These are phyloP conservation scores for Iselma pallidipennis DNA, from an alignment of 2,888 invertebrate genomes.

Conservation along the genomic window DNA sequence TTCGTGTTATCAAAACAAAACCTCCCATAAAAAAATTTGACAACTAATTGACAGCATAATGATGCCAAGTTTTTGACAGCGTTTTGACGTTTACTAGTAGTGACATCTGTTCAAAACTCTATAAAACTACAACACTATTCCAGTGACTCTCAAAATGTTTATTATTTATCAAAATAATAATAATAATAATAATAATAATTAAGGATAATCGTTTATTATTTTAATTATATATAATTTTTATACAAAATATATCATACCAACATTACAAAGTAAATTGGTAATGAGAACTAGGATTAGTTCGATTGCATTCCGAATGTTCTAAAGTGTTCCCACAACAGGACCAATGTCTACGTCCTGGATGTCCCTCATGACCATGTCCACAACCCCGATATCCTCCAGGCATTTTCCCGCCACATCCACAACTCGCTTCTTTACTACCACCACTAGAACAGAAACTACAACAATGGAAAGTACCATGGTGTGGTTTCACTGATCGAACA, in stretches of 20 bases:
- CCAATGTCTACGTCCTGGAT: constrained; percentile 81
- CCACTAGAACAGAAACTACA: constrained; percentile 82
- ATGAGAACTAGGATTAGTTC: constrained; percentile 55
- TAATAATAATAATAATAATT: neutral
- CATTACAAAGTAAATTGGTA: constrained; percentile 63
- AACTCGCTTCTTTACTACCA: constrained; percentile 68
- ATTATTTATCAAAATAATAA: neutral
- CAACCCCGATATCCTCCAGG: constrained; percentile 75
- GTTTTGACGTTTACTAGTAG: neutral
- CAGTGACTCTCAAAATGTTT: neutral
- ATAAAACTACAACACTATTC: too few relatives aligned
- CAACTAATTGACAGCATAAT: neutral
- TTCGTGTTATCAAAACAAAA: neutral
- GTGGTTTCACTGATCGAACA: constrained; percentile 66
- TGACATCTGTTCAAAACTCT: neutral
- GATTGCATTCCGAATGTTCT: constrained; percentile 65
- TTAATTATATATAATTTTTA: neutral
- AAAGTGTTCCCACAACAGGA: constrained; percentile 75
- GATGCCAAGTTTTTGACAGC: neutral
- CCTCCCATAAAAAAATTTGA: neutral
- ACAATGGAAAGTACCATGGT: constrained; percentile 76
- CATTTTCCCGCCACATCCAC: constrained; percentile 77
- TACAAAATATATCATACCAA: constrained; percentile 23
- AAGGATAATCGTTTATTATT: neutral
- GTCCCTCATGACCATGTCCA: constrained; percentile 80